phyloP scores from a whole-genome alignment of 1,140 invertebrate species.

The Formica selysi region DNA sequence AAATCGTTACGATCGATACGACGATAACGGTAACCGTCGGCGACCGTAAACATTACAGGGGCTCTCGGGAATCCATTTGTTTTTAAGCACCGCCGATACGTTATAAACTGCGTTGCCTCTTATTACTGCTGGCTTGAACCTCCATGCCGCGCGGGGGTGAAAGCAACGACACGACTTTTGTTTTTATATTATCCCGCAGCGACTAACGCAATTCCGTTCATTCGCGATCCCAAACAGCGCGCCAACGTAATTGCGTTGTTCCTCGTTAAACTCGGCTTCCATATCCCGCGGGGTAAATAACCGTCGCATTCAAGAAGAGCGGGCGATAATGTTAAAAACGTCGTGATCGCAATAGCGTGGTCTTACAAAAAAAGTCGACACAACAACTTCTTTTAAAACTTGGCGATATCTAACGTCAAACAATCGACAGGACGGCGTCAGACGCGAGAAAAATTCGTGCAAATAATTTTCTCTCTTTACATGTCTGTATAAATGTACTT shows the following conservation, averaged over 20 bases:
- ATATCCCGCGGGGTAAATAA: slow-evolving; percentile 48
- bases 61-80: slow-evolving; percentile 64
- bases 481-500: background rate
- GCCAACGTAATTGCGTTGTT: slow-evolving; percentile 54
- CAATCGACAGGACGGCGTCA: background rate
- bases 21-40: slow-evolving; percentile 64
- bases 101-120: slow-evolving; percentile 54
- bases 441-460: background rate
- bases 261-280: slow-evolving; percentile 29
- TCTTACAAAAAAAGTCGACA: background rate
- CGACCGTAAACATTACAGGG: slow-evolving; percentile 64
- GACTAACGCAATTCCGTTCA: slow-evolving; percentile 56
- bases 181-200: slow-evolving; percentile 57
- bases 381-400: background rate
- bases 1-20: slow-evolving; percentile 71
- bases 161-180: slow-evolving; percentile 32
- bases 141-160: background rate
- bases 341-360: background rate
- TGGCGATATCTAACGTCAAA: background rate
- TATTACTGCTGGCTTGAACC: slow-evolving; percentile 27
- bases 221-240: slow-evolving; percentile 59
- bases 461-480: background rate
- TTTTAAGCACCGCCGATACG: slow-evolving; percentile 63
- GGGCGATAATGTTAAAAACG: slow-evolving; percentile 33
- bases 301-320: slow-evolving; percentile 6